A percentile compares a stretch with the other conserved stretches of the same genome.
Evolutionary conservation across 2,888 invertebrate species (phyloP).

Genomic region (Scrobipalpa atriplicella): DNA sequence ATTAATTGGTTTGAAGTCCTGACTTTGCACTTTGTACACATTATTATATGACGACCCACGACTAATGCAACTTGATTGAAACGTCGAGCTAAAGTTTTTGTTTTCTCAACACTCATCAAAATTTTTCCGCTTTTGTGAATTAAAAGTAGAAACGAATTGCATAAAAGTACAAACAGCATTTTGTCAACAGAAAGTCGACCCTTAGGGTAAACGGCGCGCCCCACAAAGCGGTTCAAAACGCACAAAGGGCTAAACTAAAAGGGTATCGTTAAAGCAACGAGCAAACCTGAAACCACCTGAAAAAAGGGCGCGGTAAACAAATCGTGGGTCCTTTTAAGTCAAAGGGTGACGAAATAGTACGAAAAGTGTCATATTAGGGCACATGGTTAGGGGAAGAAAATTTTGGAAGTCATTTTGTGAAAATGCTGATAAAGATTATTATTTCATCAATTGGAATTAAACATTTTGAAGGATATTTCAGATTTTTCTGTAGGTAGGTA

Average conservation of each 20-base stretch:
- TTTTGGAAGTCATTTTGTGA: neutral
- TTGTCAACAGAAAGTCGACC: neutral
- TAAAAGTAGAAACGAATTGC: neutral
- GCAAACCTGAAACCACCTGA: neutral
- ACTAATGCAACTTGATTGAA: no score
- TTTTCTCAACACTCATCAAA: neutral
- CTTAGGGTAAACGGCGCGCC: neutral
- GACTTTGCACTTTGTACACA: no score
- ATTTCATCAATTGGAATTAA: no score
- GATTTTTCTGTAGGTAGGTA: no score
- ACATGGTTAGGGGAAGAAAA: neutral
- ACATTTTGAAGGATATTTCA: no score
- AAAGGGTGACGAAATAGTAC: neutral
- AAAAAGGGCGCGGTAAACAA: conserved; percentile 10
- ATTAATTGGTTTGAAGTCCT: no score
- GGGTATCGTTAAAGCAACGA: conserved; percentile 17
- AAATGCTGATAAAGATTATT: no score
- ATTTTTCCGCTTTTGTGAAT: neutral
- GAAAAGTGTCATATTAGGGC: no score
- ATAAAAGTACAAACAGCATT: neutral
- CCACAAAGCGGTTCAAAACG: neutral
- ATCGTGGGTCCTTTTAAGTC: neutral
- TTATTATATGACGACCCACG: no score
- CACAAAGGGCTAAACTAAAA: conserved; percentile 19
- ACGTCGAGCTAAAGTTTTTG: no score